These are phyloP conservation scores for Sthenelais limicola DNA, from an alignment of 2,888 invertebrate species.

Conservation along the genomic window DNA sequence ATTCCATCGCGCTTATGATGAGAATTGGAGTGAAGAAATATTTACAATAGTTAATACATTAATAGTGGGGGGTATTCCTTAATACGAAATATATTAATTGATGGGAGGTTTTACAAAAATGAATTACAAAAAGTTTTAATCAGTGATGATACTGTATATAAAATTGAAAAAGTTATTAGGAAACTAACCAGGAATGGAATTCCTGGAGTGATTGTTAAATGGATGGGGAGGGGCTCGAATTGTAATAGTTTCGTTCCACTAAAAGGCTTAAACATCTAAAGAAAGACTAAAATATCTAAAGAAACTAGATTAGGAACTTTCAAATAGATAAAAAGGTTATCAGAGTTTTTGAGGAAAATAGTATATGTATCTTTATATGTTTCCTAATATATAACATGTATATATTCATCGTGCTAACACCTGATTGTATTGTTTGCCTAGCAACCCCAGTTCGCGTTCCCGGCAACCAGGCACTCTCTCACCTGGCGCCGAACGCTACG, in stretches of 20 bases:
- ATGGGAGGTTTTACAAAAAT: conserved; percentile 2
- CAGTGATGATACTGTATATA: neutral
- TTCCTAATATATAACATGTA: too few relatives aligned
- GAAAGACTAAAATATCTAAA: too few relatives aligned
- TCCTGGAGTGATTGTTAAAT: neutral
- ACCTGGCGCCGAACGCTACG: too few relatives aligned
- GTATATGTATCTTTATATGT: too few relatives aligned
- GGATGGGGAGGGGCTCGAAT: neutral
- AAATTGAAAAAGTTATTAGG: neutral
- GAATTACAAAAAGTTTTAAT: neutral
- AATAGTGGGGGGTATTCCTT: neutral
- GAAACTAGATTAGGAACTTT: too few relatives aligned
- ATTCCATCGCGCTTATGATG: neutral
- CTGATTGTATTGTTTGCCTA: too few relatives aligned
- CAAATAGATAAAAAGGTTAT: too few relatives aligned
- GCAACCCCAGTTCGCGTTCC: too few relatives aligned
- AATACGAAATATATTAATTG: neutral
- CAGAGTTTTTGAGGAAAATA: too few relatives aligned
- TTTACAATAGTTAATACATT: neutral
- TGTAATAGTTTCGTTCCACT: neutral
- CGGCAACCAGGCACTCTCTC: too few relatives aligned
- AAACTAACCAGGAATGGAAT: neutral
- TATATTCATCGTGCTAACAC: too few relatives aligned
- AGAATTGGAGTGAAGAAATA: conserved; percentile 16
- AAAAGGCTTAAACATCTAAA: neutral